Base-by-base conservation (phyloP, 1,140 invertebrate species). In the Homarus americanus region DNA sequence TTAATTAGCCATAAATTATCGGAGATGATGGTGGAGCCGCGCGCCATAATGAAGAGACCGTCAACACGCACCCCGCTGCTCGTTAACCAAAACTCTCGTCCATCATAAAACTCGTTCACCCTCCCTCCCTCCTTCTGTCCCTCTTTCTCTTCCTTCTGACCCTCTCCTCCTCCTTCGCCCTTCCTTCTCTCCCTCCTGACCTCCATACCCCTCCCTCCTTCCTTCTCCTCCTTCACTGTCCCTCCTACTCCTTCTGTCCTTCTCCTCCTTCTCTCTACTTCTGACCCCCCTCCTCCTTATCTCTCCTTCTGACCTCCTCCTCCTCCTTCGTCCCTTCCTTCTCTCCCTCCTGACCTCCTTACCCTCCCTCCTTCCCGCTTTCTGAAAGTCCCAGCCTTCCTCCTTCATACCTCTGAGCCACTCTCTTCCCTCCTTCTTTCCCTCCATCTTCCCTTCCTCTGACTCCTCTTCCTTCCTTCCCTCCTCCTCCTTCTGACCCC, bases 51-150 rank as follows among this genome's bases (percentile, higher is more conserved):
- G 63, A 69, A 69, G n/a, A 69, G 63, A 69, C 63, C 17, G 63
- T 69, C 63, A 69, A 24, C 63, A 69, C 63, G 63, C 63, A 69
- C 28, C 63, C 63, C 7, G 12, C n/a, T 28, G n/a, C 63, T 69
- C 63, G 63, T 69, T 69, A 32, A 32, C n/a, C 63, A 32, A 9
- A 7, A 24, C 32, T 1, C 28, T 69, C 63, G n/a, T 63, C 5
- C 63, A 32, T 32, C 63, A 69, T 69, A 28, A 69, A 28, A 32
- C 63, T 69, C 63, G 28, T 32, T 32, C 63, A 28, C n/a, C 7
- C 79, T 20, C 49, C 38, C 79, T 41, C 34, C 41, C 79, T 82
- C 79, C 53, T 41, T 80, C 78, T 41, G 53, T 82, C 80, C 49
- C 41, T 49, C 40, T 80, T 49, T 82, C 80, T 82, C 44, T 63